Percentiles rank a stretch among this genome's conserved stretches.
Conservation (phyloP, 30 jellyfish, hydroid and myxozoan genomes). For the Hydractinia symbiolongicarpus region DNA sequence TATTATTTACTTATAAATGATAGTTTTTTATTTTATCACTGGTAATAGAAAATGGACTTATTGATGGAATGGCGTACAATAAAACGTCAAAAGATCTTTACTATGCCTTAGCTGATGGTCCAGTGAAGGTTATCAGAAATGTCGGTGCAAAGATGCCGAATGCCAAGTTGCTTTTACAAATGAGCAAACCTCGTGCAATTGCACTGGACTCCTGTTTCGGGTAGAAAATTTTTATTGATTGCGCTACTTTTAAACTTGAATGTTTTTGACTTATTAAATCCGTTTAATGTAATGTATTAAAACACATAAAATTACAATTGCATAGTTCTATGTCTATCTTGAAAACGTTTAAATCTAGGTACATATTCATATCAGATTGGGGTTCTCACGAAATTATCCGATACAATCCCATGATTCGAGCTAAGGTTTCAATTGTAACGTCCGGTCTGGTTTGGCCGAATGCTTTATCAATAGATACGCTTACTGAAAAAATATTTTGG, state of each 20-base stretch:
- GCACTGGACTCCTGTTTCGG: not conserved
- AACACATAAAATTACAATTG: too few relatives aligned
- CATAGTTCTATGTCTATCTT: not conserved
- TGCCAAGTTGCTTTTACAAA: not conserved
- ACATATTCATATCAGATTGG: conserved; percentile 11
- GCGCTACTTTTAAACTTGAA: not conserved
- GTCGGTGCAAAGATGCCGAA: not conserved
- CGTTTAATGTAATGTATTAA: too few relatives aligned
- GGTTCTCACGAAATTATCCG: conserved; percentile 4
- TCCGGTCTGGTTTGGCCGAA: not conserved
- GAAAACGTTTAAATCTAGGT: not conserved
- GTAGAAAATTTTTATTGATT: not conserved
- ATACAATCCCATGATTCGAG: not conserved
- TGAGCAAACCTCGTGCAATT: not conserved
- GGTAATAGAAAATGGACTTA: not conserved
- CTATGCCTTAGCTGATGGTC: not conserved
- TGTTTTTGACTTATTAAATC: too few relatives aligned
- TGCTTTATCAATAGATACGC: not conserved
- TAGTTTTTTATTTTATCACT: too few relatives aligned
- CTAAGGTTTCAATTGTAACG: not conserved
- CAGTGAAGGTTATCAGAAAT: not conserved
- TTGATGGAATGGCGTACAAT: not conserved
- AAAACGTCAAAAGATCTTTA: not conserved
- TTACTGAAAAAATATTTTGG: conserved; percentile 2
- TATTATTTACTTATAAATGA: too few relatives aligned